Base-by-base conservation (phyloP, 1,140 invertebrate species). In the Drosophila eugracilis region DNA sequence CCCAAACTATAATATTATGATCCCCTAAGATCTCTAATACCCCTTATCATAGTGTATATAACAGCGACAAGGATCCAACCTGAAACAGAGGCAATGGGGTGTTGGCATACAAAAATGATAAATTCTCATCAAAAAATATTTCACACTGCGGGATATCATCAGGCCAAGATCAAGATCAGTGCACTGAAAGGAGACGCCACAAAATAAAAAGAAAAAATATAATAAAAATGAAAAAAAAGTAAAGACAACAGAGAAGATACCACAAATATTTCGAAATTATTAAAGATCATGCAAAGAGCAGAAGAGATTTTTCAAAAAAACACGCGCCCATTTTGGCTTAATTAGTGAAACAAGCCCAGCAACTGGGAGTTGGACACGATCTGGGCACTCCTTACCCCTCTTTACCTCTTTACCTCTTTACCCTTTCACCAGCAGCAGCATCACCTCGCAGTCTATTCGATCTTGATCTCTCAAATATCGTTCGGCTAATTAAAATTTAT, bases 51-150 rank as follows among this genome's bases (percentile, higher is more conserved):
- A 67, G 63, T 1, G 63, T 66, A 67, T 67, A 2, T 7, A 30
- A 6, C n/a, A 48, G 34, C 22, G 6, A 3, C 24, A 32, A 48
- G 45, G 30, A 65, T 9, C n/a, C 15, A 32, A 24, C 24, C 24
- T 9, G 34, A 55, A 62, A 49, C 39, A 14, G 49, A 59, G 75
- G 59, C 72, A 67, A 53, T 59, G 63, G 58, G 67, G 75, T 78
- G 75, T 81, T 83, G 78, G 73, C 78, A 73, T 72, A 77, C 67
- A 73, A 57, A 65, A 66, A 88, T 88, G 83, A 88, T 88, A 88
- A 88, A 88, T 88, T 88, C 83, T 88, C 83, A 88, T 88, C 83
- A 88, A 88, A 88, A 77, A 72, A 88, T 78, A 88, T 78, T 88
- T 88, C 83, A 88, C 83, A 88, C 83, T 75, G 83, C 83, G 83